A percentile compares a stretch with the other conserved stretches of the same genome.
These are phyloP conservation scores for Danio albolineatus DNA, from an alignment of 2,797 vertebrate genomes.

Conservation along the genomic window DNA sequence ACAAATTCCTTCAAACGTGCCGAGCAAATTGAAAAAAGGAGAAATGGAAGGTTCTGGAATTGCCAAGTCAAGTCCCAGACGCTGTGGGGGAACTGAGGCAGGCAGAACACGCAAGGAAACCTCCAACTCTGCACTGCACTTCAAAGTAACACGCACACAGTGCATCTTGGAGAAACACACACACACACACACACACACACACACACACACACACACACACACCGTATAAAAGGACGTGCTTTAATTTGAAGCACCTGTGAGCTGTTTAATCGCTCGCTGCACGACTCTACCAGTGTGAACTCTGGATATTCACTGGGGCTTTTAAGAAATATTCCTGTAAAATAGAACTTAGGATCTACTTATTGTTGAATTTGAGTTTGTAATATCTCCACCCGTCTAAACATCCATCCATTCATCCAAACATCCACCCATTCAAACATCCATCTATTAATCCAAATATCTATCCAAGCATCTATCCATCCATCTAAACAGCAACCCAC, in stretches of 20 bases:
- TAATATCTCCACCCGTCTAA: too few species aligned
- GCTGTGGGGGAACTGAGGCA: slow-evolving; percentile 22
- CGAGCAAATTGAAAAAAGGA: slow-evolving; percentile 33
- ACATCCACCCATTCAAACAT: too few species aligned
- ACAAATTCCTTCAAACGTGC: slow-evolving; percentile 30
- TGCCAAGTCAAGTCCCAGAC: slow-evolving; percentile 37
- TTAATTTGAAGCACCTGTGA: slow-evolving; percentile 47
- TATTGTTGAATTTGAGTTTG: background rate
- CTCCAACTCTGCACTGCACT: slow-evolving; percentile 17
- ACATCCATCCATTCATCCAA: too few species aligned
- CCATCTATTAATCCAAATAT: too few species aligned
- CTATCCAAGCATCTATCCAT: too few species aligned
- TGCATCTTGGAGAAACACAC: slow-evolving; percentile 30
- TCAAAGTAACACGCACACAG: slow-evolving; percentile 41
- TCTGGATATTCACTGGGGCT: background rate
- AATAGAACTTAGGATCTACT: background rate
- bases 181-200: slow-evolving; percentile 6
- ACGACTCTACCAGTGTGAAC: background rate
- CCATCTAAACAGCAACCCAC: too few species aligned
- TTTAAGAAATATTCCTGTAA: background rate
- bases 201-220: slow-evolving; percentile 11
- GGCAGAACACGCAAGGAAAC: slow-evolving; percentile 12
- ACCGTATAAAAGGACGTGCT: background rate
- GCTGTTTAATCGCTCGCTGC: slow-evolving; percentile 1
- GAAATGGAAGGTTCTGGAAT: slow-evolving; percentile 41